Evolutionary conservation across 2,888 invertebrate species (phyloP).

Genomic region (Rugalucina vietnamica): DNA sequence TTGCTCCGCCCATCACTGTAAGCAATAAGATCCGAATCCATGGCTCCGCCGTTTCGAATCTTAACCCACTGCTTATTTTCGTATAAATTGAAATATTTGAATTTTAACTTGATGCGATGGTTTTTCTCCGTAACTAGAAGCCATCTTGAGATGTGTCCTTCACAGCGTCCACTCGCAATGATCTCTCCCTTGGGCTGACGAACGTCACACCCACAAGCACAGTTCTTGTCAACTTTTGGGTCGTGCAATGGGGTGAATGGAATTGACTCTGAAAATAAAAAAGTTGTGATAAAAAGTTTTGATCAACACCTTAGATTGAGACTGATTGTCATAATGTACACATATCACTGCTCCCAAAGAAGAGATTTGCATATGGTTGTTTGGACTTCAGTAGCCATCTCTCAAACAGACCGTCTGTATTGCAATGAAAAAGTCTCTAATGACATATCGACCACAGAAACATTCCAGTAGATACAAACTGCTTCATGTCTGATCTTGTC

Average conservation of each 20-base stretch:
- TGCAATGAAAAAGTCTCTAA: too few species aligned
- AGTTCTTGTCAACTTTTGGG: conserved; percentile 58
- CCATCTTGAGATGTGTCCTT: conserved; percentile 74
- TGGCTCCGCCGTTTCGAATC: conserved; percentile 75
- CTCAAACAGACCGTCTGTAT: too few species aligned
- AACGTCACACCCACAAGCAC: conserved; percentile 74
- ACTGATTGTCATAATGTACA: too few species aligned
- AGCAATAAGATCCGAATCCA: conserved; percentile 71
- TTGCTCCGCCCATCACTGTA: conserved; percentile 64
- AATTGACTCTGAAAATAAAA: conserved; percentile 66
- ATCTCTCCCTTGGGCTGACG: conserved; percentile 69
- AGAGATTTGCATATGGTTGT: too few species aligned
- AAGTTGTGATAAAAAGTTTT: too few species aligned
- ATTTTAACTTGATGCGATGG: conserved; percentile 71
- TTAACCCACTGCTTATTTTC: conserved; percentile 77
- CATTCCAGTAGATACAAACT: too few species aligned
- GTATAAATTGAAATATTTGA: conserved; percentile 75
- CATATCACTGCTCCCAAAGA: too few species aligned
- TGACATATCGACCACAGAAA: too few species aligned
- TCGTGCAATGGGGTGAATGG: conserved; percentile 69
- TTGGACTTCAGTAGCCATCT: too few species aligned
- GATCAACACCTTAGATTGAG: too few species aligned
- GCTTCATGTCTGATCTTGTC: too few species aligned
- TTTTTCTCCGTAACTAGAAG: conserved; percentile 65
- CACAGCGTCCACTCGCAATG: conserved; percentile 75